Evolutionary conservation across 2,888 invertebrate species (phyloP).

Genomic region (Chaetoderma sp.): DNA sequence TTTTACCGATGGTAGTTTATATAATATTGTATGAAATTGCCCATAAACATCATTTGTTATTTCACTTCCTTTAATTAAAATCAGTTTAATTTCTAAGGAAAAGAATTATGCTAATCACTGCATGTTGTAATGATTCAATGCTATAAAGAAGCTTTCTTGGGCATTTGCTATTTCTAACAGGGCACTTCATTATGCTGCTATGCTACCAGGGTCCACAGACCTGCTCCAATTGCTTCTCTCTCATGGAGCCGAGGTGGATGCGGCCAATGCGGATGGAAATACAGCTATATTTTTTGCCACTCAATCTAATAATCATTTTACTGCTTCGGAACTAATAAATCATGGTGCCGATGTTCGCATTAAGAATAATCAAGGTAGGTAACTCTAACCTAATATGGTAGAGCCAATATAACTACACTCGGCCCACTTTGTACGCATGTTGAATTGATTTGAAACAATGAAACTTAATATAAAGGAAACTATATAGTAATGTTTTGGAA

Average conservation of each 20-base stretch:
- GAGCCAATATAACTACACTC: no score
- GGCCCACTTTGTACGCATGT: no score
- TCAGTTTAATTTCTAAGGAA: no score
- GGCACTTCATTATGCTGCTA: conserved; percentile 63
- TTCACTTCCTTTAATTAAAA: no score
- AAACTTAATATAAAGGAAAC: neutral
- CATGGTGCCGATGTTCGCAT: conserved; percentile 58
- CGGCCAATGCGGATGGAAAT: conserved; percentile 57
- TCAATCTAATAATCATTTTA: conserved; percentile 63
- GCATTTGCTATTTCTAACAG: no score
- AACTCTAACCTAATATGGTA: neutral
- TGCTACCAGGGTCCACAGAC: conserved; percentile 56
- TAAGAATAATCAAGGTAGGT: conserved; percentile 56
- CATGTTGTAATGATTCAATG: no score
- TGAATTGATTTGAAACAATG: no score
- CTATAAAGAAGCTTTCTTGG: no score
- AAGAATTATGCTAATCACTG: no score
- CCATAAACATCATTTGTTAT: no score
- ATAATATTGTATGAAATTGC: no score
- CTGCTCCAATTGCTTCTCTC: conserved; percentile 58
- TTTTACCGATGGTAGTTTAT: no score
- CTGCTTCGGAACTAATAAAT: conserved; percentile 60
- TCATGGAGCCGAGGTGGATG: conserved; percentile 59
- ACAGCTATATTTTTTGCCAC: conserved; percentile 65
- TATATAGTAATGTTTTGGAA: neutral